A percentile compares a stretch with the other conserved stretches of the same genome.
Evolutionary conservation across 2,113 vertebrate species (phyloP).

Genomic region (Oxyruncus cristatus): DNA sequence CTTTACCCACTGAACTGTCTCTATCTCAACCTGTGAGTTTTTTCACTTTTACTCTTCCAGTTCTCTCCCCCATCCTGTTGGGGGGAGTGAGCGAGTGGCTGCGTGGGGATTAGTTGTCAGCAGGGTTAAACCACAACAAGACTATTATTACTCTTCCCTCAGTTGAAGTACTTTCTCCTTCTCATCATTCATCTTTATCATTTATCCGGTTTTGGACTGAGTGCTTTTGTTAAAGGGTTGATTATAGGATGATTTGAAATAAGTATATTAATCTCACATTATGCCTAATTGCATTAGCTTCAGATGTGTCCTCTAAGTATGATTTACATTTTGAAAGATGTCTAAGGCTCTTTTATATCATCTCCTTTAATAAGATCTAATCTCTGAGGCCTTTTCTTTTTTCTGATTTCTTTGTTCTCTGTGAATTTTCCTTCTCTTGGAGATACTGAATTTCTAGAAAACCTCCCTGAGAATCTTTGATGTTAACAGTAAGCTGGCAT

Average conservation of each 20-base stretch:
- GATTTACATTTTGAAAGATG: slow-evolving; percentile 34
- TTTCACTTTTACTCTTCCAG: not conserved
- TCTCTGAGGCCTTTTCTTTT: not conserved
- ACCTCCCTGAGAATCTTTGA: not conserved
- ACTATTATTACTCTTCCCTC: not conserved
- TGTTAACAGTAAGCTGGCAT: not conserved
- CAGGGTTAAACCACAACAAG: not conserved
- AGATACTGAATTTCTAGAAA: not conserved
- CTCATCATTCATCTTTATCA: not conserved
- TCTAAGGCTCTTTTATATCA: not conserved
- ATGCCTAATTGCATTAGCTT: slow-evolving; percentile 44
- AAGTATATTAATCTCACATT: slow-evolving; percentile 43
- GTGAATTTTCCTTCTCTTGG: not conserved
- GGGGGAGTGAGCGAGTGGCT: not conserved
- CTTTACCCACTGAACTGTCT: not conserved
- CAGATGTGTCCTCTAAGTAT: slow-evolving; percentile 27
- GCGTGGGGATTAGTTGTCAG: not conserved
- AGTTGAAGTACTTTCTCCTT: not conserved
- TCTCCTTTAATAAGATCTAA: not conserved
- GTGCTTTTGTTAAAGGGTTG: slow-evolving; percentile 1
- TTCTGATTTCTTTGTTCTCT: not conserved
- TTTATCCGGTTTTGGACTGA: not conserved
- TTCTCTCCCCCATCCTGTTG: not conserved
- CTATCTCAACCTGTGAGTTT: not conserved
- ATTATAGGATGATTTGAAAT: slow-evolving; percentile 38